Evolutionary conservation across 2,888 invertebrate species (phyloP).

Genomic region (Platycnemis pennipes): DNA sequence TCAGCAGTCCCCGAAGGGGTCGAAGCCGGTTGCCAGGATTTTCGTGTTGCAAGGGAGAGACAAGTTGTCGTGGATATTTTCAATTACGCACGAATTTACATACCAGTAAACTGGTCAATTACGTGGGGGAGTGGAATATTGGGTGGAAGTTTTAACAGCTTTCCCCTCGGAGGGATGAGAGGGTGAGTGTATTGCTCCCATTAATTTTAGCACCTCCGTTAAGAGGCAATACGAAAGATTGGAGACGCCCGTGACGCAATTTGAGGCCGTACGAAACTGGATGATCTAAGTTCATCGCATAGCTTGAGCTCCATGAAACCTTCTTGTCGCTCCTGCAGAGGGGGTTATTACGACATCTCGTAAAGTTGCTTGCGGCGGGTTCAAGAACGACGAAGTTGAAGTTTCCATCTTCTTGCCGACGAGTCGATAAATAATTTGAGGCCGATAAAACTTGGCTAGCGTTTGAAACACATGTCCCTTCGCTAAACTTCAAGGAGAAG

Average conservation of each 20-base stretch:
- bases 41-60: too few species aligned
- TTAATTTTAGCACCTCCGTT: neutral
- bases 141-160: neutral
- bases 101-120: conserved; percentile 7
- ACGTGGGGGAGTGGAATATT: neutral
- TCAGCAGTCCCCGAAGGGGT: neutral
- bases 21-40: neutral
- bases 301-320: neutral
- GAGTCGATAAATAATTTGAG: neutral
- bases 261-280: neutral
- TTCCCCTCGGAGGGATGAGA: neutral
- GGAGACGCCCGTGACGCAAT: neutral
- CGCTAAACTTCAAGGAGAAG: neutral
- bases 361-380: neutral
- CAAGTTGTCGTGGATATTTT: neutral
- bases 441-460: neutral
- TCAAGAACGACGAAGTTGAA: neutral
- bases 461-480: neutral
- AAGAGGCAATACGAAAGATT: neutral
- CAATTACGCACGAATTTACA: neutral
- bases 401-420: neutral
- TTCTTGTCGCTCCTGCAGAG: neutral
- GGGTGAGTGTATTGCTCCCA: neutral
- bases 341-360: neutral
- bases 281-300: neutral